Base-by-base conservation (phyloP, 1,140 invertebrate genomes). In the Drosophila pruinosa region DNA sequence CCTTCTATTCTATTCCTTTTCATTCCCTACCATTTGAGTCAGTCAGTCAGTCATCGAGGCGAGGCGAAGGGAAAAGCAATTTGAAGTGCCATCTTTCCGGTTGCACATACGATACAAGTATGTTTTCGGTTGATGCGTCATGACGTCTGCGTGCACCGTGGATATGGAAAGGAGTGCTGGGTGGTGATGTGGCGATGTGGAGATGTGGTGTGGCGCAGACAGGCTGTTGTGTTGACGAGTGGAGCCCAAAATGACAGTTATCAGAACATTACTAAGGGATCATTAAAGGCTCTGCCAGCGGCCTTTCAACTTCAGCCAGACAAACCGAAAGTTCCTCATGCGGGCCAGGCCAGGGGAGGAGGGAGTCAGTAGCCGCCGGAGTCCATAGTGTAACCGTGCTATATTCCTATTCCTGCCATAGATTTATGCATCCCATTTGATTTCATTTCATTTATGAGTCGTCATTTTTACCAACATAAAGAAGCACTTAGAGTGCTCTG, bases 401-500 rank as follows among this genome's bases (percentile, higher is more conserved):
- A 43, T 43, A 57, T 43, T 12, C 69, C 45, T 12, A 38, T 57
- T 6, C 7, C 10, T n/a, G 17, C 26, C 47, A 24, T 63, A 48
- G 54, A 72, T 68, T 68, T 72, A 61, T 72, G 47, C 70, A 68
- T 69, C 69, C 24, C 41, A 64, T 70, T 70, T 47, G 61, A 57
- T 59, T 76, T 69, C 80, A 77, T 67, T 86, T 86, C 82, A 72
- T 88, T 86, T 88, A 88, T 88, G 83, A 88, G 75, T 88, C 82
- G 81, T 83, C 78, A 82, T 71, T 77, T 59, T 75, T 62, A 17
- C 45, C 41, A 34, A 68, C 62, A 76, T 71, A 71, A 41, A 65
- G 34, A 70, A 38, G 69, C 34, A 72, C 21, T 26, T 47, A n/a
- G 43, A 47, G 43, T 41, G 39, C 15, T 41, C 7, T 4, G 7